These are phyloP conservation scores for Scortum barcoo DNA, from an alignment of 2,113 vertebrate genomes.

Conservation along the genomic window DNA sequence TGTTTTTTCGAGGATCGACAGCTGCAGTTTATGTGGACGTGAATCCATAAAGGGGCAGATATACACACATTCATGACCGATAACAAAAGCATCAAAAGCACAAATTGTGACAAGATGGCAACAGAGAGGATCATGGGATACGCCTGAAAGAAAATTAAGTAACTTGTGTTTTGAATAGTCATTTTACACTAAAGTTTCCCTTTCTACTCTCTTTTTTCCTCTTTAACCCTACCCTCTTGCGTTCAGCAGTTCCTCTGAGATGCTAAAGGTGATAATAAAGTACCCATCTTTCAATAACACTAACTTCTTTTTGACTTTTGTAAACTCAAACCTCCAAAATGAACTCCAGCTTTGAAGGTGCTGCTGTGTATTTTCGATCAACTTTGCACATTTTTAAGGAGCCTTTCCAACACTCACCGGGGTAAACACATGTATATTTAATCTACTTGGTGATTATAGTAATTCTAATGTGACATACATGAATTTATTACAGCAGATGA, in stretches of 20 bases:
- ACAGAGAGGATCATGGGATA: not conserved
- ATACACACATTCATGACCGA: no score
- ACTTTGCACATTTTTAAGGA: slow-evolving; percentile 36
- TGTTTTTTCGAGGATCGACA: not conserved
- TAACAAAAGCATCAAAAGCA: not conserved
- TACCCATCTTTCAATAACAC: not conserved
- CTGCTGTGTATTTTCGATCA: not conserved
- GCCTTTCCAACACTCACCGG: slow-evolving; percentile 37
- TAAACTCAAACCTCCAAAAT: no score
- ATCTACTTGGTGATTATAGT: slow-evolving; percentile 60
- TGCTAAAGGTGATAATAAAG: not conserved
- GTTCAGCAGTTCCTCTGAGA: not conserved
- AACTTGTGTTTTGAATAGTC: not conserved
- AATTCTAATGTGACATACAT: slow-evolving; percentile 57
- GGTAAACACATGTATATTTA: slow-evolving; percentile 64
- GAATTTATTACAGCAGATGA: slow-evolving; percentile 70
- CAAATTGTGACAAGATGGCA: not conserved
- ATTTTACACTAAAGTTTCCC: not conserved
- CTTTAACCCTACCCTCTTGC: not conserved
- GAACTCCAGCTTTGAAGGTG: no score
- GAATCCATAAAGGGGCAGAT: no score
- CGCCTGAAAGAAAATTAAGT: not conserved
- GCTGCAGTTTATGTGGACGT: not conserved
- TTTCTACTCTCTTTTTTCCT: not conserved
- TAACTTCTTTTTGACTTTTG: not conserved